Evolutionary conservation across 2,888 invertebrate genomes (phyloP).

Genomic region (Cephus pulcher): DNA sequence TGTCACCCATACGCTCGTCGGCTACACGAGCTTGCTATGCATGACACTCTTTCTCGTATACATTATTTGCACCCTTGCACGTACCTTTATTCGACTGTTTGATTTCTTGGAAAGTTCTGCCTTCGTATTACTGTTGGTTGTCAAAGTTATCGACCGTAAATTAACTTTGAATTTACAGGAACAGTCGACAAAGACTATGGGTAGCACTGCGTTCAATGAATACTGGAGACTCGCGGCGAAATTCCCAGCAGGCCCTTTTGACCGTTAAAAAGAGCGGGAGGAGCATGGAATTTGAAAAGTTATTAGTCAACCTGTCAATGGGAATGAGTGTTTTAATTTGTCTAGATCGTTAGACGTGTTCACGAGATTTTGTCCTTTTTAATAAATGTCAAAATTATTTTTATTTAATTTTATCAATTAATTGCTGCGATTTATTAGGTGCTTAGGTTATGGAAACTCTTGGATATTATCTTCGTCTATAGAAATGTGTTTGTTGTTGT

Average conservation of each 20-base stretch:
- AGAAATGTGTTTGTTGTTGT: neutral
- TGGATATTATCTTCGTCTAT: neutral
- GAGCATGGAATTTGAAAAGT: neutral
- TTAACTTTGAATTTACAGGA: neutral
- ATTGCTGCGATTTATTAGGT: neutral
- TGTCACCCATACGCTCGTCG: conserved; percentile 32
- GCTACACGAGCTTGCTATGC: neutral
- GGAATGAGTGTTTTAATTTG: neutral
- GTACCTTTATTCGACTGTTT: neutral
- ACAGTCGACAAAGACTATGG: neutral
- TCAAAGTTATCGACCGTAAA: neutral
- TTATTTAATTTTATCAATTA: neutral
- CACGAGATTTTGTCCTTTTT: neutral
- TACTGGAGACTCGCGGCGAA: neutral
- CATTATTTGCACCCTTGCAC: neutral
- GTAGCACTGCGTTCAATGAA: neutral
- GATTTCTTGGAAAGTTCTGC: neutral
- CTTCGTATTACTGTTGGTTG: neutral
- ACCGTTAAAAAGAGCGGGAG: neutral
- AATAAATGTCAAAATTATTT: neutral
- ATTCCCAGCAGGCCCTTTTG: neutral
- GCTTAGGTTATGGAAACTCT: neutral
- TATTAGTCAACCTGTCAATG: neutral
- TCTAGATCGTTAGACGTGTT: neutral
- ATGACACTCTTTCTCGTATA: neutral